phyloP scores from a whole-genome alignment of 2,113 vertebrate genomes.

The Platysteira castanea region DNA sequence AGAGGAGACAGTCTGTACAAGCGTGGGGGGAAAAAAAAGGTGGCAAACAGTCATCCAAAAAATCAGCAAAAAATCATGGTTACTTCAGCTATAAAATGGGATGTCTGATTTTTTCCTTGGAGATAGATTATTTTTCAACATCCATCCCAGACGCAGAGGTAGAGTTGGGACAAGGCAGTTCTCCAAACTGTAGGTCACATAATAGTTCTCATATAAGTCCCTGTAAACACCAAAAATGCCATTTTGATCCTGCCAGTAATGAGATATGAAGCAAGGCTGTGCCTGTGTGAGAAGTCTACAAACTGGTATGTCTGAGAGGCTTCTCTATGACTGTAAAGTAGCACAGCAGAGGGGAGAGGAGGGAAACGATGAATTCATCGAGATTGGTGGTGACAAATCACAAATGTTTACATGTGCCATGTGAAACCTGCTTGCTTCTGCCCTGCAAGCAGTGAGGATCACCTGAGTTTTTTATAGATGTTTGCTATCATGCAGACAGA shows the following conservation, averaged over 20 bases:
- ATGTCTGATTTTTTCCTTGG: neutral
- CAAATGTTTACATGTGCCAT: neutral
- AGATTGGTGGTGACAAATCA: neutral
- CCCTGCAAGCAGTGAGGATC: constrained; percentile 19
- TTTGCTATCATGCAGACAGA: neutral
- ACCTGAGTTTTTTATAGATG: constrained; percentile 54
- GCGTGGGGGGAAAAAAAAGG: neutral
- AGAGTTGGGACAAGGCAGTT: constrained; percentile 48
- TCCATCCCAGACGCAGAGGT: constrained; percentile 45
- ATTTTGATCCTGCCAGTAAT: neutral
- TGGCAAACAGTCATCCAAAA: neutral
- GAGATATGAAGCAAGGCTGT: neutral
- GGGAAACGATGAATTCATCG: neutral
- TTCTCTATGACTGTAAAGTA: neutral
- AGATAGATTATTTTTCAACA: neutral
- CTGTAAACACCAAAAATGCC: constrained; percentile 23
- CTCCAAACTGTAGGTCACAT: neutral
- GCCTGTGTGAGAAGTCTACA: neutral
- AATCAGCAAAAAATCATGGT: neutral
- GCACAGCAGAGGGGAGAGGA: neutral
- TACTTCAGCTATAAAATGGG: neutral
- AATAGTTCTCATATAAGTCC: neutral
- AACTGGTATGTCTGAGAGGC: neutral
- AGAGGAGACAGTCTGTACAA: neutral
- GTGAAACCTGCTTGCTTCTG: constrained; percentile 15